These are phyloP conservation scores for Stomatorhinus walkeri DNA, from an alignment of 2,797 vertebrate genomes.

Conservation along the genomic window DNA sequence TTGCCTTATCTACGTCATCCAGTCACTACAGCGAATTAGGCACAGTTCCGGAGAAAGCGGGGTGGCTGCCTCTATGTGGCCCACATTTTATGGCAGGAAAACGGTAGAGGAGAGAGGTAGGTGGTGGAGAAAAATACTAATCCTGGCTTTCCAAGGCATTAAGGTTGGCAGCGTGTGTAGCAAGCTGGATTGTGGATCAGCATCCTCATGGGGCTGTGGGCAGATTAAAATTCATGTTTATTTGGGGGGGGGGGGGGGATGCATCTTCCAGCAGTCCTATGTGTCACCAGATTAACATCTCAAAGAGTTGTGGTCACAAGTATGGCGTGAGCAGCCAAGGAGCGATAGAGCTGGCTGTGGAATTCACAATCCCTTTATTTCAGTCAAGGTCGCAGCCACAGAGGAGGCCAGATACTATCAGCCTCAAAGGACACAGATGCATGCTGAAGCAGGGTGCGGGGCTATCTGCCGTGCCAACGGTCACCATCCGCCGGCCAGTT, in stretches of 20 bases:
- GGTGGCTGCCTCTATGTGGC: neutral
- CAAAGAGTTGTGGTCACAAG: neutral
- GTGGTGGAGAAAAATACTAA: constrained; percentile 2
- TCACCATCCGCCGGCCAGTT: neutral
- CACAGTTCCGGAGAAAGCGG: neutral
- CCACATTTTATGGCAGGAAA: neutral
- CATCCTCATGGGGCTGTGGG: neutral
- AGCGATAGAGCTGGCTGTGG: neutral
- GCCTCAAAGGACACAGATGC: neutral
- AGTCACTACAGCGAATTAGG: neutral
- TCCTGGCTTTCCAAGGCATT: neutral
- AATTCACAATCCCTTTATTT: neutral
- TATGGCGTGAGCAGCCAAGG: neutral
- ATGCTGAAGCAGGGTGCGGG: neutral
- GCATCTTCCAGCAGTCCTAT: neutral
- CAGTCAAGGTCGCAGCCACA: neutral
- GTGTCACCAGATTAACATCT: constrained; percentile 2
- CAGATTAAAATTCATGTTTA: constrained; percentile 9
- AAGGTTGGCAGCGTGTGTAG: neutral
- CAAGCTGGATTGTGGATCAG: neutral
- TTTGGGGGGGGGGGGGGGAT: neutral
- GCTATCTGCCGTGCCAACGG: neutral
- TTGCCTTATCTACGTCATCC: neutral
- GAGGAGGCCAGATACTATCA: neutral
- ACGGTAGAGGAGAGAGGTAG: neutral